Evolutionary conservation across 2,113 vertebrate genomes (phyloP).

Genomic region (Melanocharis versteri): DNA sequence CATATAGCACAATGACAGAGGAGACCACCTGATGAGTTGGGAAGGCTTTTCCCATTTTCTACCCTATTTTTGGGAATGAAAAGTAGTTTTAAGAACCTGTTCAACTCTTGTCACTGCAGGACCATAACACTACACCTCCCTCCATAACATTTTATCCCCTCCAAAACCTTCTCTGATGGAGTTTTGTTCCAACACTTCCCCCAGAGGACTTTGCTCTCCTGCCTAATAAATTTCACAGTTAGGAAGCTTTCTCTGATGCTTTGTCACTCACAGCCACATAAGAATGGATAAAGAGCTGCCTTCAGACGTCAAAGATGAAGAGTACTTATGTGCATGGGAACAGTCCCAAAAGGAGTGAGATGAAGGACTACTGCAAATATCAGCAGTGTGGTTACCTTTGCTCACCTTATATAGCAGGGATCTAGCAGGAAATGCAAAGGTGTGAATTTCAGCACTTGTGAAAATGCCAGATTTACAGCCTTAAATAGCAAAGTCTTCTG

Average conservation of each 20-base stretch:
- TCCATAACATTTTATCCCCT: neutral
- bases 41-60: neutral
- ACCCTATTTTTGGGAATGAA: neutral
- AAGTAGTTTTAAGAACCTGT: neutral
- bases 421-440: neutral
- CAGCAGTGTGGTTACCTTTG: slow-evolving; percentile 17
- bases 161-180: neutral
- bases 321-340: neutral
- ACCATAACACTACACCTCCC: neutral
- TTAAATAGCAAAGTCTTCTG: slow-evolving; percentile 26
- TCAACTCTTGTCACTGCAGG: neutral
- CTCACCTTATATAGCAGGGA: neutral
- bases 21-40: neutral
- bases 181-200: slow-evolving; percentile 1
- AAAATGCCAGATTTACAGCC: slow-evolving; percentile 26
- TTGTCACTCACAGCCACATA: slow-evolving; percentile 1
- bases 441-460: slow-evolving; percentile 34
- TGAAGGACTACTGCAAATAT: slow-evolving; percentile 28
- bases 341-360: neutral
- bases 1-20: neutral
- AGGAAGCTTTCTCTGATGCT: neutral
- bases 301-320: slow-evolving; percentile 16
- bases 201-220: slow-evolving; percentile 10
- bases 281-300: neutral
- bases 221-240: slow-evolving; percentile 42